These are phyloP conservation scores for Agapostemon virescens DNA, from an alignment of 2,888 invertebrate species.

Conservation along the genomic window DNA sequence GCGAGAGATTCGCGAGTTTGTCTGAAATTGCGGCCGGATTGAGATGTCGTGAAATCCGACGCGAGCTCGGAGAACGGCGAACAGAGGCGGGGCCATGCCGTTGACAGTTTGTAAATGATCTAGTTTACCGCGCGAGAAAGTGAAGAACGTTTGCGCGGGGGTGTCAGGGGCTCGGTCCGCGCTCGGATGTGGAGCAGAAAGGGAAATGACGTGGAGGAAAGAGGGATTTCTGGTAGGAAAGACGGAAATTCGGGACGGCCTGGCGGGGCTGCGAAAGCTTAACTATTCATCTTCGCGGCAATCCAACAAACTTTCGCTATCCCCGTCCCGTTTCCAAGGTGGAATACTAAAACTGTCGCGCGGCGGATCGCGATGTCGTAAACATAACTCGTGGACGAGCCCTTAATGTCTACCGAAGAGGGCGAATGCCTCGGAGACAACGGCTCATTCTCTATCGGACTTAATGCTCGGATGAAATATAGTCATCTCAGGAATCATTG, in stretches of 20 bases:
- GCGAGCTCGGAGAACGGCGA: constrained; percentile 46
- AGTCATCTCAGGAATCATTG: constrained; percentile 14
- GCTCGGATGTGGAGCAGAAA: constrained; percentile 51
- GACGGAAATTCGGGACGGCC: constrained; percentile 45
- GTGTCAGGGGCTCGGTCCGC: neutral
- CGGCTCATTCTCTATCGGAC: constrained; percentile 21
- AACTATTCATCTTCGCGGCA: constrained; percentile 73
- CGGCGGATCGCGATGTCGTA: constrained; percentile 53
- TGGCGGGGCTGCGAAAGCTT: constrained; percentile 47
- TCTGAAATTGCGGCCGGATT: constrained; percentile 61
- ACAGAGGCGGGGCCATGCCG: constrained; percentile 58
- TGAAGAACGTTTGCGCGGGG: constrained; percentile 47
- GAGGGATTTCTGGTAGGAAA: constrained; percentile 51
- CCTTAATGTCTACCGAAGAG: constrained; percentile 33
- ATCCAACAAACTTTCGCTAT: constrained; percentile 69
- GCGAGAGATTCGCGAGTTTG: constrained; percentile 47
- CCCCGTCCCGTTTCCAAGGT: constrained; percentile 40
- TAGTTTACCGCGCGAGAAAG: constrained; percentile 69
- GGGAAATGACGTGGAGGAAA: constrained; percentile 60
- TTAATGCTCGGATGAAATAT: constrained; percentile 16
- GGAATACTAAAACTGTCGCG: constrained; percentile 69
- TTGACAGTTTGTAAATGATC: constrained; percentile 77
- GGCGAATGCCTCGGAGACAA: neutral
- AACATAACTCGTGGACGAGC: constrained; percentile 47
- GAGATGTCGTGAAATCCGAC: constrained; percentile 59